Evolutionary conservation across 37 sponge, comb jelly and placozoan genomes (phyloP), one percentile per base, ranked within the genome.

Genomic region (Eunapius fragilis): DNA sequence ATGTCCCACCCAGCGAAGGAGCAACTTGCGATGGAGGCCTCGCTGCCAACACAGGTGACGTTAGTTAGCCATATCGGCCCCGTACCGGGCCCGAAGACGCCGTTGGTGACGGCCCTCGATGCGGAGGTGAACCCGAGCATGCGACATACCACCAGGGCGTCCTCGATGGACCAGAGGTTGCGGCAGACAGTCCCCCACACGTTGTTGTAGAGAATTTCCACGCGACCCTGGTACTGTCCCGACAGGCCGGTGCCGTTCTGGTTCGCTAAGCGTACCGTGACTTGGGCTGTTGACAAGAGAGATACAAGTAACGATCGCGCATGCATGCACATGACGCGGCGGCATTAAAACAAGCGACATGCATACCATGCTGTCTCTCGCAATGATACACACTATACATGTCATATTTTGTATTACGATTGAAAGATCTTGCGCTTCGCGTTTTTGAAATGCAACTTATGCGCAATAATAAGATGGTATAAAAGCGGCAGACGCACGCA

Each of bases 101-200:
- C 82, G 34, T 76, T 47, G 2, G 36, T 36, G 80, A 75, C 37
- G 19, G 85, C 85, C 32, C 82, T 35, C 2, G 86, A 76, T 23
- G 91, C 87, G 6, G 79, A 77, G 71, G 71, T 17, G 70, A 83
- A 86, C 0, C 91, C 91, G 31, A 77, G 41, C 74, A 41, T 78
- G 12, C 77, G 68, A 50, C 91, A 91, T 14, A 85, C 83, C 31
- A 91, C 88, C 25, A 70, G 27, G 27, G 91, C 84, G 67, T 86
- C 83, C 26, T 82, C 69, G 25, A 76, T 47, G 28, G 35, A 49
- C 88, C 87, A 91, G 13, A 67, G 36, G 12, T 26, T 33, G 68
- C 70, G 28, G n/a, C 91, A 91, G 25, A 91, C 67, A 25, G 91
- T 87, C 25, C 88, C 88, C 91, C 91, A 91, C 14, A 22, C 32